Evolutionary conservation across 2,797 vertebrate genomes (phyloP), one percentile per base, ranked within the genome.

Genomic region (Neomorphus geoffroyi): DNA sequence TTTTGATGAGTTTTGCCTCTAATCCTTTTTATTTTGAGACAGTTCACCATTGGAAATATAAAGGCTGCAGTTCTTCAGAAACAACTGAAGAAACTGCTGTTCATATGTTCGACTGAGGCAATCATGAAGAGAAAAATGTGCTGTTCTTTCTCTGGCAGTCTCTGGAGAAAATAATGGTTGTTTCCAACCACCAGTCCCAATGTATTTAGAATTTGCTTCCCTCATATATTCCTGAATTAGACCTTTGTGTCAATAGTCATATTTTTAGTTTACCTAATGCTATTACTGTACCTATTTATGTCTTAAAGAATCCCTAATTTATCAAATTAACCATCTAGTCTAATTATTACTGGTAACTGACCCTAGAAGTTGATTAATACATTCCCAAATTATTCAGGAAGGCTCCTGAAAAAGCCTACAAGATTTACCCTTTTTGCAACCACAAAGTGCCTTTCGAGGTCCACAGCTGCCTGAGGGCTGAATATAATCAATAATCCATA

Each of bases 401-500:
- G 27, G 71, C 87, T 95, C 86, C 95, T 91, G 93, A 96, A 91
- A 88, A 45, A 93, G 58, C 80, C 75, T 91, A 37, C 85, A 89
- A 81, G 86, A 88, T 90, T 93, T 92, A 96, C 85, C 85, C 72
- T 92, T 92, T 88, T 69, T 94, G 79, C 93, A 97, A 92, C 88
- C 89, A 87, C 96, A 83, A 79, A 88, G 45, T 93, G 80, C 77
- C 46, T 97, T 94, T 67, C 46, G 78, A 96, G 72, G 79, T 53
- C 82, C 53, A 75, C 41, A 89, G 86, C 53, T 95, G 74, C 96
- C 90, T 91, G 39, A 73, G 46, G 78, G 50, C 78, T 94, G 79
- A 92, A 77, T 77, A 86, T 97, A 97, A 96, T 86, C 94, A 96
- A 96, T 97, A 94, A 96, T 80, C 90, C 94, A 88, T 88, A 96